Conservation (phyloP, 2,888 invertebrate species). For the Thymelicus acteon region DNA sequence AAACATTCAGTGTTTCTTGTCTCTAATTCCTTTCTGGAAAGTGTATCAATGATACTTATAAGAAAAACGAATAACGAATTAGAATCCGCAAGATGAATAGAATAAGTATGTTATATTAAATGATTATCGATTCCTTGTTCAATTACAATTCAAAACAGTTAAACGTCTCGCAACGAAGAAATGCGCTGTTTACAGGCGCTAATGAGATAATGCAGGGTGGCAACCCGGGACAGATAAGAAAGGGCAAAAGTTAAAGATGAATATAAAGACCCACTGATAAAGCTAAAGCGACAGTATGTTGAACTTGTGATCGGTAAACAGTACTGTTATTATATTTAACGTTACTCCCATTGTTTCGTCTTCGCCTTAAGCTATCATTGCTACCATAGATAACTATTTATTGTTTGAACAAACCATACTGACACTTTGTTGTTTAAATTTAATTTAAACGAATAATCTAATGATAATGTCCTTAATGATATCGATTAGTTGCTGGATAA, state of each 20-base stretch:
- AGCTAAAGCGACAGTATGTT: conserved; percentile 69
- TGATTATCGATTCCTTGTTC: conserved; percentile 8
- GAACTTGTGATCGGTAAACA: conserved; percentile 71
- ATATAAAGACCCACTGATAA: conserved; percentile 63
- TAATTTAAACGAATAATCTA: not conserved
- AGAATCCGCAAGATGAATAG: not conserved
- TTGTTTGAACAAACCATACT: conserved; percentile 24
- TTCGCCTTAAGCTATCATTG: conserved; percentile 44
- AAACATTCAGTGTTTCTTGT: too few relatives aligned
- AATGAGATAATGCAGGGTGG: conserved; percentile 71
- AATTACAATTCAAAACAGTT: conserved; percentile 3
- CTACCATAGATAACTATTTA: conserved; percentile 26
- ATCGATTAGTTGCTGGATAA: too few relatives aligned
- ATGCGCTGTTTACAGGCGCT: conserved; percentile 62
- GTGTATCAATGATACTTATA: too few relatives aligned
- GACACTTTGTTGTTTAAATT: conserved; percentile 6
- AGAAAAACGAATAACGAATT: too few relatives aligned
- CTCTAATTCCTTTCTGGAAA: too few relatives aligned
- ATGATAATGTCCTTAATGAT: too few relatives aligned
- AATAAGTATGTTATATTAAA: not conserved
- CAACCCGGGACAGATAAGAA: conserved; percentile 67
- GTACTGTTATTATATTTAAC: conserved; percentile 50
- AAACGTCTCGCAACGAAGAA: conserved; percentile 48
- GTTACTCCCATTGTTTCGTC: conserved; percentile 48
- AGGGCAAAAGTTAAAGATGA: conserved; percentile 77